Evolutionary conservation across 2,113 vertebrate species (phyloP).

Genomic region (Numida meleagris): DNA sequence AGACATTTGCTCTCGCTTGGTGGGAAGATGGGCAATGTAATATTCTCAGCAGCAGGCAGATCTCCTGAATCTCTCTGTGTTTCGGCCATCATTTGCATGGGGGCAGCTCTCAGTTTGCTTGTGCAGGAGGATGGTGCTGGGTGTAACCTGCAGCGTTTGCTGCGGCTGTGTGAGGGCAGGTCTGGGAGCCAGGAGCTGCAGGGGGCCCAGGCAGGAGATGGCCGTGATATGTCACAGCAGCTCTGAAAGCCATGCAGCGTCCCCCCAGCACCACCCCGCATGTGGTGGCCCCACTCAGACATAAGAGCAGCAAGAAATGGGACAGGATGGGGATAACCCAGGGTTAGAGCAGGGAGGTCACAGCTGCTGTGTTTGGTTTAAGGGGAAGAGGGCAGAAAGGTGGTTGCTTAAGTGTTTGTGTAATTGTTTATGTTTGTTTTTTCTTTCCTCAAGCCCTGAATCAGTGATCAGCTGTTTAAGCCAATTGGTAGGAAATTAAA

Average conservation of each 20-base stretch:
- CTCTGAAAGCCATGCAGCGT: not conserved
- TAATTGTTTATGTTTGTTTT: not conserved
- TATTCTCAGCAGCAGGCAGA: slow-evolving; percentile 2
- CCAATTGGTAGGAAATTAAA: not conserved
- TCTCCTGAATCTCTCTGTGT: not conserved
- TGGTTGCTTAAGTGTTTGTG: not conserved
- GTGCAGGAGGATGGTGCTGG: not conserved
- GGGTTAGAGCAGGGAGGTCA: not conserved
- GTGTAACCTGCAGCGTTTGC: not conserved
- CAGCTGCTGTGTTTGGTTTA: not conserved
- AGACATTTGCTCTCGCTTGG: slow-evolving; percentile 38
- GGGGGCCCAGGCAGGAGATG: not conserved
- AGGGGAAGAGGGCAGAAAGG: rapidly evolving
- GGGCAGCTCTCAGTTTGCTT: not conserved
- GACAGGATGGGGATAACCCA: not conserved
- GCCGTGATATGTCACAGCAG: not conserved
- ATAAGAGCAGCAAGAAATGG: not conserved
- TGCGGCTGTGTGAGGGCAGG: not conserved
- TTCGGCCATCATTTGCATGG: not conserved
- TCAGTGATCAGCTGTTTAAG: not conserved
- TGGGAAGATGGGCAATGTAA: slow-evolving; percentile 47
- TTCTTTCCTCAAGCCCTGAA: not conserved
- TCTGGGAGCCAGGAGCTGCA: not conserved
- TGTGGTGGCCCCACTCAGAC: not conserved
- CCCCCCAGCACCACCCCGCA: not conserved